phyloP scores from a whole-genome alignment of 2,797 vertebrate species.

The Catostomus latipinnis region DNA sequence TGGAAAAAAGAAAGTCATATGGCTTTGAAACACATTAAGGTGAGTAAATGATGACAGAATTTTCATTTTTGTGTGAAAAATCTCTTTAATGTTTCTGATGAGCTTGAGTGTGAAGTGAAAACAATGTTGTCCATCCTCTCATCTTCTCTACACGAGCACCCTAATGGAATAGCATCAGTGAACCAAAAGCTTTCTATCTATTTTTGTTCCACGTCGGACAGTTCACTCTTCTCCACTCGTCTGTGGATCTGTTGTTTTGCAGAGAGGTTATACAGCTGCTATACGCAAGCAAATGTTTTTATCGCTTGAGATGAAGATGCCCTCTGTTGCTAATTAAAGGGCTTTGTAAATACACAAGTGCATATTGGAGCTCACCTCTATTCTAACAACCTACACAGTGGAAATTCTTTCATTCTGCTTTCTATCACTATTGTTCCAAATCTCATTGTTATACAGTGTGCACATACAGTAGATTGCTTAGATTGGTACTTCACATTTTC shows the following conservation, averaged over 20 bases:
- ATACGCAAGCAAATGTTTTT: constrained; percentile 27
- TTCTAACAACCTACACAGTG: constrained; percentile 2
- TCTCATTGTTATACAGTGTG: not conserved
- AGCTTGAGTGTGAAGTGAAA: not conserved
- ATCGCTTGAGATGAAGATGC: constrained; percentile 37
- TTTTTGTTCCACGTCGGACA: constrained; percentile 30
- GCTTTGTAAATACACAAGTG: constrained; percentile 46
- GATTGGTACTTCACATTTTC: not conserved
- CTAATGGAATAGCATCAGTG: constrained; percentile 25
- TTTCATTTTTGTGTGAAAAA: no score
- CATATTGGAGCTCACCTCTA: constrained; percentile 17
- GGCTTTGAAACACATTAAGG: no score
- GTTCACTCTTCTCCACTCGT: constrained; percentile 1
- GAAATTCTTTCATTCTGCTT: not conserved
- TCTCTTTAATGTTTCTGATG: not conserved
- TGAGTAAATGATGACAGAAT: no score
- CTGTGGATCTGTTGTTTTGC: constrained; percentile 41
- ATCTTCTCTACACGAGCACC: not conserved
- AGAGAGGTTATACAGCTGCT: constrained; percentile 8
- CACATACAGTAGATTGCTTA: not conserved
- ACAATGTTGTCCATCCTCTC: not conserved
- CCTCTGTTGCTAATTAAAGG: constrained; percentile 43
- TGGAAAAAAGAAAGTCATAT: no score
- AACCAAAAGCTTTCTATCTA: constrained; percentile 48
- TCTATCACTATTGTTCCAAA: not conserved